Conservation (phyloP, 35 echinoderm and acorn worm species). For the Acanthaster planci region DNA sequence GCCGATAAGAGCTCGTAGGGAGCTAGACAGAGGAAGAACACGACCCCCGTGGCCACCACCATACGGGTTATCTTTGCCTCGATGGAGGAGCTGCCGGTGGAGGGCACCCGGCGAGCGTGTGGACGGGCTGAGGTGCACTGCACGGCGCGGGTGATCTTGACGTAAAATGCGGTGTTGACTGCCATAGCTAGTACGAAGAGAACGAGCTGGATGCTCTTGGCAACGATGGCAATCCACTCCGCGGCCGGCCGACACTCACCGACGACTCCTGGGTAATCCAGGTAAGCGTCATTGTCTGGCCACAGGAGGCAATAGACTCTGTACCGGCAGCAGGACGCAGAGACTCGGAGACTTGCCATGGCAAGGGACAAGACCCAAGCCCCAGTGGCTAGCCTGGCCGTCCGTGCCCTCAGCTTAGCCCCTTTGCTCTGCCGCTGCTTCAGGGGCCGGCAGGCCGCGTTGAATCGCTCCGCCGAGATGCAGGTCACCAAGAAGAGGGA, state of each 20-base stretch:
- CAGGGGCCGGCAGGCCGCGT: slow-evolving; percentile 68
- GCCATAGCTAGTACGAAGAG: slow-evolving; percentile 47
- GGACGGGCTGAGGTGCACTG: background rate
- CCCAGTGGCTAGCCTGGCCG: background rate
- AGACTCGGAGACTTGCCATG: slow-evolving; percentile 6
- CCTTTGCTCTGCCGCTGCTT: background rate
- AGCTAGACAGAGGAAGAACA: slow-evolving; percentile 49
- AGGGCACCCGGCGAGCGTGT: background rate
- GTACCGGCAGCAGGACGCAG: background rate
- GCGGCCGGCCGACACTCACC: background rate
- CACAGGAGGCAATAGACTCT: background rate
- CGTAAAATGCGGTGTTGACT: slow-evolving; percentile 33
- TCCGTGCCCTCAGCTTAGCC: background rate
- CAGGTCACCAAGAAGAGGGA: slow-evolving; percentile 62
- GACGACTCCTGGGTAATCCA: background rate
- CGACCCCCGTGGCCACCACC: slow-evolving; percentile 47
- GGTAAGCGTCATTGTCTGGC: background rate
- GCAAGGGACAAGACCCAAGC: background rate
- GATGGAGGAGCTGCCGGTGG: background rate
- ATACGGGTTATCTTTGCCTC: slow-evolving; percentile 29
- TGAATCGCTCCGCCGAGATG: slow-evolving; percentile 64
- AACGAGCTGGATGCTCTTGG: slow-evolving; percentile 26
- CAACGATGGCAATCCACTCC: background rate
- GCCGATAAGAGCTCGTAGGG: slow-evolving; percentile 35
- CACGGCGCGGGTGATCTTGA: slow-evolving; percentile 35